A percentile compares a stretch with the other conserved stretches of the same genome.
These are phyloP conservation scores for Melanogrammus aeglefinus DNA, from an alignment of 2,797 vertebrate species.

Conservation along the genomic window DNA sequence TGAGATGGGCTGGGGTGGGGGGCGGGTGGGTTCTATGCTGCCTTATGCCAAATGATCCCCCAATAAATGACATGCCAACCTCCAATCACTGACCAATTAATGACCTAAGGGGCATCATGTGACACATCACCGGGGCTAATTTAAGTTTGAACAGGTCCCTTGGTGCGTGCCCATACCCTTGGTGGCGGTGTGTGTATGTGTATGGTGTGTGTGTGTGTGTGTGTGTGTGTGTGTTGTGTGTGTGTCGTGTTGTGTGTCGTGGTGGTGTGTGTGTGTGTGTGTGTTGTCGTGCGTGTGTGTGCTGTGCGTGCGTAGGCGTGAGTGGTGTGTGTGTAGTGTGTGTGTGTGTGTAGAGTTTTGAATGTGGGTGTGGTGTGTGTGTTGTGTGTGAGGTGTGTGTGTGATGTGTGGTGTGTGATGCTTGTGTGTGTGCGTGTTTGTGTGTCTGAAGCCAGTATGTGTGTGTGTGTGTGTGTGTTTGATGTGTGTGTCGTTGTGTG, in stretches of 20 bases:
- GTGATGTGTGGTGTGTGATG: too few relatives aligned
- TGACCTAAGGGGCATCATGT: slow-evolving; percentile 68
- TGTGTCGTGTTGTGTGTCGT: too few relatives aligned
- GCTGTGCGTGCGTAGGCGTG: too few relatives aligned
- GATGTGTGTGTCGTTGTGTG: too few relatives aligned
- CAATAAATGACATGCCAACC: slow-evolving; percentile 66
- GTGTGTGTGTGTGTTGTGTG: slow-evolving; percentile 34
- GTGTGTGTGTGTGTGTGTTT: slow-evolving; percentile 20
- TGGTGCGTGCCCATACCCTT: slow-evolving; percentile 57
- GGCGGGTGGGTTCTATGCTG: slow-evolving; percentile 25
- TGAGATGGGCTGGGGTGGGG: slow-evolving; percentile 30
- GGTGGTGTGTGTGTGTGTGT: too few relatives aligned
- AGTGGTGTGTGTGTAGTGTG: too few relatives aligned
- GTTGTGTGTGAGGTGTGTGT: too few relatives aligned
- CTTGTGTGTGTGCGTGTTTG: too few relatives aligned
- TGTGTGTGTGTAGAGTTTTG: too few relatives aligned
- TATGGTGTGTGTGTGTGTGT: slow-evolving; percentile 23
- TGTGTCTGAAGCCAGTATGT: too few relatives aligned
- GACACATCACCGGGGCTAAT: slow-evolving; percentile 69
- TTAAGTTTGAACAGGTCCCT: slow-evolving; percentile 70
- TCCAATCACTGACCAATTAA: slow-evolving; percentile 76
- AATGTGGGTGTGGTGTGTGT: too few relatives aligned
- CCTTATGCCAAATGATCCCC: slow-evolving; percentile 70
- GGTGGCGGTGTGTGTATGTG: slow-evolving; percentile 13
- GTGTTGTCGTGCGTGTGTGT: too few relatives aligned